phyloP scores from a whole-genome alignment of 2,888 invertebrate genomes.

The Drosophila emarginata region DNA sequence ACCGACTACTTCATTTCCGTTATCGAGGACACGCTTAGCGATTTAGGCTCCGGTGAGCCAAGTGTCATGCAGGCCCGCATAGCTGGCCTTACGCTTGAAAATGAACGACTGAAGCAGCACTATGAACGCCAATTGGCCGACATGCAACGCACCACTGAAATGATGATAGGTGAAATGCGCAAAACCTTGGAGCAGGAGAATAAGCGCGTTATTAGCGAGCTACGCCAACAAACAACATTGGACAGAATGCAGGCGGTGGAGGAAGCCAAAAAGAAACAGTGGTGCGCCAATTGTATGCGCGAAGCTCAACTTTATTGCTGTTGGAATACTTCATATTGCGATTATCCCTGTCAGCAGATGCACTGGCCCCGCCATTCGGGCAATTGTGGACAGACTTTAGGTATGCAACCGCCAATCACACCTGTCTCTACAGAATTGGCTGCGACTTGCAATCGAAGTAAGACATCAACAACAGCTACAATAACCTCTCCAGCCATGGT shows the following conservation, averaged over 20 bases:
- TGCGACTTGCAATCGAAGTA: neutral
- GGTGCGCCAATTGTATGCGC: conserved; percentile 94
- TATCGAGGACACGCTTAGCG: conserved; percentile 87
- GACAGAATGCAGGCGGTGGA: conserved; percentile 88
- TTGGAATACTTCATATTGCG: conserved; percentile 98
- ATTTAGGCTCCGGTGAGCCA: conserved; percentile 84
- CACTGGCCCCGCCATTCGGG: conserved; percentile 91
- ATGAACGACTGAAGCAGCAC: conserved; percentile 88
- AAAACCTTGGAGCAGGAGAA: conserved; percentile 88
- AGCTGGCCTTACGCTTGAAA: conserved; percentile 86
- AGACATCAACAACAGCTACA: neutral
- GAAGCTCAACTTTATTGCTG: conserved; percentile 97
- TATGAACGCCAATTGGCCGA: conserved; percentile 90
- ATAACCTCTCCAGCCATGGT: neutral
- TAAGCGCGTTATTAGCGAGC: conserved; percentile 86
- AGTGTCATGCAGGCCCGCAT: conserved; percentile 84
- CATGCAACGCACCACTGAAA: conserved; percentile 86
- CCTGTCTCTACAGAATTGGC: neutral
- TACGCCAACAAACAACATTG: conserved; percentile 86
- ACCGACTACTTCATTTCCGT: conserved; percentile 88
- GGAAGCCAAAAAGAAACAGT: conserved; percentile 93
- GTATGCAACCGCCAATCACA: neutral
- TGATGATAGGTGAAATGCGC: conserved; percentile 87
- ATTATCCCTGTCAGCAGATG: conserved; percentile 92
- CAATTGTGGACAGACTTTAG: conserved; percentile 66